Base-by-base conservation (phyloP, 2,113 vertebrate genomes). In the Eptesicus fuscus region DNA sequence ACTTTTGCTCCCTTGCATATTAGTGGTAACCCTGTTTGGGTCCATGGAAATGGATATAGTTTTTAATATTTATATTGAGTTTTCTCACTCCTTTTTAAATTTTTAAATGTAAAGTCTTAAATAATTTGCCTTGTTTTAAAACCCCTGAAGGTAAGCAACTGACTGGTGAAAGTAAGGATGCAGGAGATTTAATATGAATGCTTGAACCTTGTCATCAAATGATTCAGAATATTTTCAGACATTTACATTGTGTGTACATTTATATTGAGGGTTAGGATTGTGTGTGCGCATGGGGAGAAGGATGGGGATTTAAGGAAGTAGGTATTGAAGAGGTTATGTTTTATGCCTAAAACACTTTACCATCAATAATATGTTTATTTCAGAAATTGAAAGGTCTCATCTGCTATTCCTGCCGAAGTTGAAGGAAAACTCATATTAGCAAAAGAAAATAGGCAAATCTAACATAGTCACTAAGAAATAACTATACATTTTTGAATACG, bases 71-170 rank as follows among this genome's bases (percentile, higher is more conserved):
- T 89, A 37, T 25, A 67, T 1, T 44, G 9, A 77, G 0, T 67
- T 67, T 88, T 9, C 2, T 61, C 51, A 67, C 22, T 89, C 0
- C 0, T 78, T 30, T 67, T 67, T 86, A n/a, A 71, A 53, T 40
- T 51, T 92, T 70, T 69, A 79, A 86, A 59, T 28, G 2, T 32
- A 85, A 37, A 2, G 0, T 37, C 76, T 89, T 30, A 69, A 88
- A 70, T 89, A 70, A 70, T 61, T 42, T 78, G n/a, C 51, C 65
- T 76, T 83, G 51, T 80, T 95, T n/a, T 47, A 77, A 96, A 93
- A 71, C 6, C 35, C 18, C 83, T 30, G 23, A 67, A 88, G 22
- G 61, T 82, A 70, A 84, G 5, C 35, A 92, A 67, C 1, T 25
- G 13, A 51, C 59, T 91, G 22, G 4, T 71, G 10, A 67, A 69